Conservation (phyloP, 2,888 invertebrate species). For the Erebia ligea region DNA sequence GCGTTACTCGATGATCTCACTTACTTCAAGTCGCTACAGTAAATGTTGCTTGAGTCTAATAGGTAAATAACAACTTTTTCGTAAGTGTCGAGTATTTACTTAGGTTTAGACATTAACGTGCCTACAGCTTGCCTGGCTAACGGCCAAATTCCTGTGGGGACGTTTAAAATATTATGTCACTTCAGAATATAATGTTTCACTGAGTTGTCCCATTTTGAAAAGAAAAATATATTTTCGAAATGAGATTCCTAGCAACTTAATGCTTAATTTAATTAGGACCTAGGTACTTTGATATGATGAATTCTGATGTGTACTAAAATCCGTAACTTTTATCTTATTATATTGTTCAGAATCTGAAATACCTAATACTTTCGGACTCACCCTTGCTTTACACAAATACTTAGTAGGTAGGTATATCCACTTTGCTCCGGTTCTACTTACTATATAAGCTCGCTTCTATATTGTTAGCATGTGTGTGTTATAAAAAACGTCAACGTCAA, state of each 20-base stretch:
- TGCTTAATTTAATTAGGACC: too few species aligned
- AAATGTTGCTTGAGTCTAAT: not conserved
- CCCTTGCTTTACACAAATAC: too few species aligned
- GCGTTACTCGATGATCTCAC: not conserved
- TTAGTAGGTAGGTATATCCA: too few species aligned
- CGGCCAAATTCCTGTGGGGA: constrained; percentile 1
- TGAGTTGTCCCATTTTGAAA: constrained; percentile 6
- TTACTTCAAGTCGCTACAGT: not conserved
- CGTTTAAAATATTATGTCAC: constrained; percentile 3
- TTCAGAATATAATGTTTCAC: constrained; percentile 13
- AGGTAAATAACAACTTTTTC: constrained; percentile 1
- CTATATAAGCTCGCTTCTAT: too few species aligned
- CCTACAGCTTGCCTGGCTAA: constrained; percentile 2
- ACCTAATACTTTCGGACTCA: too few species aligned
- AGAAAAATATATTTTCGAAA: constrained; percentile 10
- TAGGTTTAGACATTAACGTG: constrained; percentile 12
- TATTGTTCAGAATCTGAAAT: too few species aligned
- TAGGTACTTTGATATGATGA: not conserved
- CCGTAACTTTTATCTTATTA: too few species aligned
- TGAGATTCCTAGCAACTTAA: not conserved
- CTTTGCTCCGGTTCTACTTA: too few species aligned
- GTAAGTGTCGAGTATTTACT: constrained; percentile 3
- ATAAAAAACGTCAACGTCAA: too few species aligned
- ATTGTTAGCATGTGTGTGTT: too few species aligned
- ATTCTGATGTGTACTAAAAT: not conserved